Evolutionary conservation across 2,797 vertebrate genomes (phyloP).

Genomic region (Bovichtus diacanthus): DNA sequence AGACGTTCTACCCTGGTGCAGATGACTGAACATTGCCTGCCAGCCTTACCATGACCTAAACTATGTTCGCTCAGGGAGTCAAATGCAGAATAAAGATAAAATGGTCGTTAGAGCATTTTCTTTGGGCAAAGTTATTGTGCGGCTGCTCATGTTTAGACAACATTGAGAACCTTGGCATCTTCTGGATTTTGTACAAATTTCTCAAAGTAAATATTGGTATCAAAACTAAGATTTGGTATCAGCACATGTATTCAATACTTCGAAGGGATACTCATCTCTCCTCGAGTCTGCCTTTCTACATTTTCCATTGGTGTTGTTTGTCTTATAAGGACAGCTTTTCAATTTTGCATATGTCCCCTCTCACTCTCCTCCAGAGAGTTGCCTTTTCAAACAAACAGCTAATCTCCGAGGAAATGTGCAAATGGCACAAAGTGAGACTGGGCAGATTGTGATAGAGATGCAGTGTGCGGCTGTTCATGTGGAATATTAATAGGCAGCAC

Average conservation of each 20-base stretch:
- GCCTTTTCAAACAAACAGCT: constrained; percentile 39
- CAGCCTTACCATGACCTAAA: constrained; percentile 14
- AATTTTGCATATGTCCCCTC: constrained; percentile 4
- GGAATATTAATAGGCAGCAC: constrained; percentile 62
- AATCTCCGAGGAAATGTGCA: constrained; percentile 58
- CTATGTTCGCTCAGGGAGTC: not conserved
- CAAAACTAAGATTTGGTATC: too few relatives aligned
- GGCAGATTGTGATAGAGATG: constrained; percentile 46
- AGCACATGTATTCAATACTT: not conserved
- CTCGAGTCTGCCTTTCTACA: not conserved
- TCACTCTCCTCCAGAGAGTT: constrained; percentile 25
- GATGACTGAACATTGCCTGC: constrained; percentile 47
- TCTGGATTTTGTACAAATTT: not conserved
- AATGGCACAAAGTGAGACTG: constrained; percentile 42
- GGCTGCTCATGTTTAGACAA: not conserved
- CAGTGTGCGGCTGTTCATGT: constrained; percentile 35
- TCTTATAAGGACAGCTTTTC: constrained; percentile 24
- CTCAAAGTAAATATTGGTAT: not conserved
- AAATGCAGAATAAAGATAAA: not conserved
- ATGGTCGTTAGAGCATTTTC: not conserved
- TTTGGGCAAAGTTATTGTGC: not conserved
- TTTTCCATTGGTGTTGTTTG: constrained; percentile 4
- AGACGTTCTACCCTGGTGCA: constrained; percentile 4
- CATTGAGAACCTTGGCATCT: not conserved
- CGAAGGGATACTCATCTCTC: not conserved